Conservation (phyloP, 2,888 invertebrate genomes). For the Netelia melanura region DNA sequence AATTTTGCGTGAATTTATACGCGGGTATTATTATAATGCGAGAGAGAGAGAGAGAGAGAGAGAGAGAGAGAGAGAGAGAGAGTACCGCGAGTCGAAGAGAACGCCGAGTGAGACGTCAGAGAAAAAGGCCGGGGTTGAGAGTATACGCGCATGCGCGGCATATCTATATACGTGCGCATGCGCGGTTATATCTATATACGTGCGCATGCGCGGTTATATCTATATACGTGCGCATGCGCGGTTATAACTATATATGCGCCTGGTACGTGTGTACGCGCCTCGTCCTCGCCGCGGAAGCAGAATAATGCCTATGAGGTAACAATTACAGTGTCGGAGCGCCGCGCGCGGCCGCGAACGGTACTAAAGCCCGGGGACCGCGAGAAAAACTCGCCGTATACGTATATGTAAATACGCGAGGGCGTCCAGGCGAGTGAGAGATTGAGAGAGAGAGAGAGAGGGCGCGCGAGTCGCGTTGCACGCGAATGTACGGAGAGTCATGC, state of each 20-base stretch:
- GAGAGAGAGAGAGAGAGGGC: conserved; percentile 11
- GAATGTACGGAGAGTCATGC: conserved; percentile 57
- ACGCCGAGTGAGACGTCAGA: conserved; percentile 75
- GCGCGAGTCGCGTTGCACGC: conserved; percentile 25
- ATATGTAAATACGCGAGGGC: conserved; percentile 78
- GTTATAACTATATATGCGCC: conserved; percentile 39
- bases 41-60: neutral
- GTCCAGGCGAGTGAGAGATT: conserved; percentile 22
- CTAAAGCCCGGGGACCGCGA: conserved; percentile 67
- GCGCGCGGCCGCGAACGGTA: no score
- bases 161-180: neutral
- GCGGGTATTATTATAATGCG: conserved; percentile 21
- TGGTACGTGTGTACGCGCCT: neutral
- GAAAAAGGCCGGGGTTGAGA: conserved; percentile 44
- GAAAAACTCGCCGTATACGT: conserved; percentile 51
- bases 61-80: neutral
- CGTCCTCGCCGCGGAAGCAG: conserved; percentile 41
- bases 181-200: no score
- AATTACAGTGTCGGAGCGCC: conserved; percentile 76
- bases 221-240: conserved; percentile 27
- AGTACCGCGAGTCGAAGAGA: conserved; percentile 19
- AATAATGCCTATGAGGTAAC: conserved; percentile 79
- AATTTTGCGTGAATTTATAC: conserved; percentile 32
- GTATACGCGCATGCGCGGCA: conserved; percentile 40
- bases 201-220: no score